Evolutionary conservation across 2,113 vertebrate species (phyloP), one percentile per base, ranked within the genome.

Genomic region (Psettodes erumei): DNA sequence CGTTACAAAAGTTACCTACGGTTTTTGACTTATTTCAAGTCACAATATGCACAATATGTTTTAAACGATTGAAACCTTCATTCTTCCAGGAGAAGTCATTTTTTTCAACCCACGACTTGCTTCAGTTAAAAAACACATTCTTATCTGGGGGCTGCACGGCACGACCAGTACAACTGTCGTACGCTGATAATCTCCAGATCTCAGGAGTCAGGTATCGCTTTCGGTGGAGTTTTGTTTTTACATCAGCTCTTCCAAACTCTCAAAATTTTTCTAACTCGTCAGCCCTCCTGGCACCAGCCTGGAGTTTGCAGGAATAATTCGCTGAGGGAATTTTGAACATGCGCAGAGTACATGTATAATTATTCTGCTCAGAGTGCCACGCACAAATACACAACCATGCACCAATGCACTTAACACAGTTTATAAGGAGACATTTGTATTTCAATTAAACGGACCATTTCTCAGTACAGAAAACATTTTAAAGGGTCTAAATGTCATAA

Each of bases 141-240:
- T 89, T 89, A 91, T 91, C 88, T 83, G 23, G 8, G 61, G 38
- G 58, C 74, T 64, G 64, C 86, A 87, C 77, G 74, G 70, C 42
- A 60, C 37, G 40, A 45, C 79, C 85, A 73, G 77, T 81, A 79
- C 69, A 63, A 78, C 71, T 83, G 86, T 61, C n/a, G 47, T 60
- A 68, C 60, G 11, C 66, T 82, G 86, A 88, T 83, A 79, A 87
- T 83, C 70, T 82, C 45, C 62, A 73, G 13, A 75, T 86, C 81
- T 88, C 79, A 83, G 48, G 70, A 81, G 76, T 48, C 25, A 56
- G 79, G 47, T 75, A 59, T 61, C 48, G 40, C 60, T 66, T 16
- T 7, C 37, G n/a, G n/a, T 11, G 37, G 38, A 48, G 32, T 11
- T 55, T 45, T 64, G 70, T 25, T 23, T 42, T 75, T 21, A 16